Base-by-base conservation (phyloP, 2,888 invertebrate genomes). In the Plebejus melissa region DNA sequence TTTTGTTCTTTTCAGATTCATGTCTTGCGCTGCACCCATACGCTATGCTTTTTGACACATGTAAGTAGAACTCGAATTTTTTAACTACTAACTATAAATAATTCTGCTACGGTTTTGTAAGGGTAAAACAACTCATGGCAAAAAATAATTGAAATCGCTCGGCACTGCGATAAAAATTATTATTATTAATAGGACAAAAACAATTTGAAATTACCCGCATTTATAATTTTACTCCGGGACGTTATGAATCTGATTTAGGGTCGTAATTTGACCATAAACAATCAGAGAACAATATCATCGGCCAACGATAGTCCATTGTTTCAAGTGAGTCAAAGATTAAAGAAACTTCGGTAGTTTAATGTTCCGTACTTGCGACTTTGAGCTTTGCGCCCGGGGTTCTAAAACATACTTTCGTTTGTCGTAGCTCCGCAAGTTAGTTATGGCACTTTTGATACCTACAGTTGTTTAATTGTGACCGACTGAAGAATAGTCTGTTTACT, bases 11-110 rank as follows among this genome's bases (percentile, higher is more conserved):
- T 93, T 76, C 92, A 93, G 93, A 92, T 92, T 87, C 88, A 91
- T 91, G 92, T 88, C 91, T 91, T 91, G 90, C 88, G 90, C 90
- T 91, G 89, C 88, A 86, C 84, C 88, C 88, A 89, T 84, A 86
- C 87, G 90, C 91, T 89, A 93, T 93, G 93, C 90, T 89, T 86
- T 83, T 88, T 85, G 83, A 88, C 80, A 88, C 84, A 88, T 87
- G 92, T 93, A 81, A 93, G 93, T 92, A 38, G 46, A 46, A 2
- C 46, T 46, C 0, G 2, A 46, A 46, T 46, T 0, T 46, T 9
- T 32, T 32, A 32, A 32, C 32, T 32, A 41, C 2, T 41, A 2
- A 46, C 46, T 46, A 46, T 22, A 22, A 22, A 22, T 22, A 22
- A 22, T 46, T 46, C 2, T 46, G 9, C 9, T 46, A 46, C 46